Percentiles rank a stretch among this genome's conserved stretches.
phyloP scores from a whole-genome alignment of 2,797 vertebrate genomes.

The Tragopan temminckii region DNA sequence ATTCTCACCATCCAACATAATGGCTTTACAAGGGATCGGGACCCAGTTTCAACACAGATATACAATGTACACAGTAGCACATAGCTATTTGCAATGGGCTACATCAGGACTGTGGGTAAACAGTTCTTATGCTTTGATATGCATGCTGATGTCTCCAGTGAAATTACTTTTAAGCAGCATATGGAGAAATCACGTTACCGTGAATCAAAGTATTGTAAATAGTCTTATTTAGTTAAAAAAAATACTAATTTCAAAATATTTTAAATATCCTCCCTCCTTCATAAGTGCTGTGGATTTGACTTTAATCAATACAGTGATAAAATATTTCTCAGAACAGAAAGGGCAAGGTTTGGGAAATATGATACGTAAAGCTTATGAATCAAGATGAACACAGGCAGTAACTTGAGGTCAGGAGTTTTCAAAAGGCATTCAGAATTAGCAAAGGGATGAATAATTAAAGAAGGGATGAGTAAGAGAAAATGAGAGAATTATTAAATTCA shows the following conservation, averaged over 20 bases:
- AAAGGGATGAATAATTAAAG: background rate
- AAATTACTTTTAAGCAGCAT: background rate
- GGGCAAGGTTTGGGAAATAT: background rate
- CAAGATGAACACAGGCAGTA: background rate
- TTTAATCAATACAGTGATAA: background rate
- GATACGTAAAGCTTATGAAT: background rate
- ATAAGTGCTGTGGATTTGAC: background rate
- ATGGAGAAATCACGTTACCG: background rate
- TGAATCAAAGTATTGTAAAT: background rate
- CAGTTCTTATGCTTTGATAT: background rate
- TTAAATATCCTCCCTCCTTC: background rate
- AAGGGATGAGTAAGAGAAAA: background rate
- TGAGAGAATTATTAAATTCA: background rate
- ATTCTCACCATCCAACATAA: background rate
- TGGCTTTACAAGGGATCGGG: background rate
- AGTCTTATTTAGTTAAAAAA: background rate
- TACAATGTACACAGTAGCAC: background rate
- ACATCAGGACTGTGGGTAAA: background rate
- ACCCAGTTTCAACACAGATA: background rate
- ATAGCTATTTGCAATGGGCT: fast-evolving
- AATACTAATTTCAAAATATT: background rate
- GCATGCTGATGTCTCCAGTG: background rate
- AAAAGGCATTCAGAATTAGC: background rate
- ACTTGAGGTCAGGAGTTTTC: background rate
- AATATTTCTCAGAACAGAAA: background rate